phyloP scores from a whole-genome alignment of 2,113 vertebrate genomes.

The Hemicordylus capensis region DNA sequence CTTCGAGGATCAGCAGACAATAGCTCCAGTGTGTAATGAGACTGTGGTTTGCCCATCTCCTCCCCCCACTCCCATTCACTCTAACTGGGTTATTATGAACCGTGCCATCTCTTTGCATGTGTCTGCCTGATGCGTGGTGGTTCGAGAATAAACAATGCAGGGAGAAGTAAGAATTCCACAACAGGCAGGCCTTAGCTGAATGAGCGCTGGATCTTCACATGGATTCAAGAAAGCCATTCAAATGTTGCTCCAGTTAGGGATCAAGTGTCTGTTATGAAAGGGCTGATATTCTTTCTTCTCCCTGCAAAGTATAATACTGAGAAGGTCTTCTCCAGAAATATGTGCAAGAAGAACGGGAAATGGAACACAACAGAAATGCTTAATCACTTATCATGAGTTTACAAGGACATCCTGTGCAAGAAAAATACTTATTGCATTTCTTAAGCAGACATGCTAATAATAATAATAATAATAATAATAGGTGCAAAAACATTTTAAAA shows the following conservation, averaged over 20 bases:
- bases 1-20: slow-evolving; percentile 43
- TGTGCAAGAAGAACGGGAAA: not conserved
- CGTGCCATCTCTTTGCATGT: not conserved
- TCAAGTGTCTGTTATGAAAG: not conserved
- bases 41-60: not conserved
- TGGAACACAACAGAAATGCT: too few relatives aligned
- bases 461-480: too few relatives aligned
- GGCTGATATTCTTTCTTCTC: not conserved
- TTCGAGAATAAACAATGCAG: not conserved
- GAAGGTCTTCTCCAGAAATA: not conserved
- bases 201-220: too few relatives aligned
- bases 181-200: not conserved
- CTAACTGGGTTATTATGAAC: not conserved
- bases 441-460: not conserved
- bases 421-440: not conserved
- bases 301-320: not conserved
- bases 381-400: too few relatives aligned
- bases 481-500: not conserved
- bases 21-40: slow-evolving; percentile 9
- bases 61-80: not conserved
- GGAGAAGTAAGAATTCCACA: not conserved
- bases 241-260: rapidly evolving
- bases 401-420: too few relatives aligned
- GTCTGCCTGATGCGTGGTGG: not conserved
- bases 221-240: not conserved